A percentile compares a stretch with the other conserved stretches of the same genome.
These are phyloP conservation scores for Boulengeromyrus knoepffleri DNA, from an alignment of 2,113 vertebrate species.

Conservation along the genomic window DNA sequence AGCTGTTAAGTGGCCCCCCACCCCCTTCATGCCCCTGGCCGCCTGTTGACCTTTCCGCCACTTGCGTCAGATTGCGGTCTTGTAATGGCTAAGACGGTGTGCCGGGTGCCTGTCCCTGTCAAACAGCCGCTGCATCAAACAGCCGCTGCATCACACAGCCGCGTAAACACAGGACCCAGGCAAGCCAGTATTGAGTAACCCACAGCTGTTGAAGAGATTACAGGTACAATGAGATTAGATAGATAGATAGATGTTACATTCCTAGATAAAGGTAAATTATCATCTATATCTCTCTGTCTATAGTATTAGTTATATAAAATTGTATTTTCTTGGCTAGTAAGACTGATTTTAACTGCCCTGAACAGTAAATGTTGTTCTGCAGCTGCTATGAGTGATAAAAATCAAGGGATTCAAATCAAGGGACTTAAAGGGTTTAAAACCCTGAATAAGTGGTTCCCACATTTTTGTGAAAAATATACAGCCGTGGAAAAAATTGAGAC, in stretches of 20 bases:
- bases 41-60: constrained; percentile 63
- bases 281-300: neutral
- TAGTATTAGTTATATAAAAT: neutral
- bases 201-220: neutral
- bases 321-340: neutral
- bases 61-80: constrained; percentile 38
- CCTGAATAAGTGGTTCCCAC: neutral
- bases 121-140: neutral
- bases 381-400: neutral
- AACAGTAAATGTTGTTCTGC: neutral
- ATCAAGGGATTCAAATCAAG: neutral
- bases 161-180: neutral
- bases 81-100: constrained; percentile 28
- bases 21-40: constrained; percentile 44
- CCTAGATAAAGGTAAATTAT: no score
- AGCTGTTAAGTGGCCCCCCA: constrained; percentile 50
- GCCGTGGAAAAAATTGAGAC: neutral
- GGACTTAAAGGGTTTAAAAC: neutral
- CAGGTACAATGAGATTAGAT: neutral
- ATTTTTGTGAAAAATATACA: neutral
- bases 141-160: neutral
- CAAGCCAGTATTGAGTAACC: neutral
- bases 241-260: neutral
- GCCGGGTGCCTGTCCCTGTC: neutral
- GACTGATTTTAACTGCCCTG: neutral